A percentile compares a stretch with the other conserved stretches of the same genome.
Conservation (phyloP, 1,140 invertebrate genomes). For the Halyomorpha halys region DNA sequence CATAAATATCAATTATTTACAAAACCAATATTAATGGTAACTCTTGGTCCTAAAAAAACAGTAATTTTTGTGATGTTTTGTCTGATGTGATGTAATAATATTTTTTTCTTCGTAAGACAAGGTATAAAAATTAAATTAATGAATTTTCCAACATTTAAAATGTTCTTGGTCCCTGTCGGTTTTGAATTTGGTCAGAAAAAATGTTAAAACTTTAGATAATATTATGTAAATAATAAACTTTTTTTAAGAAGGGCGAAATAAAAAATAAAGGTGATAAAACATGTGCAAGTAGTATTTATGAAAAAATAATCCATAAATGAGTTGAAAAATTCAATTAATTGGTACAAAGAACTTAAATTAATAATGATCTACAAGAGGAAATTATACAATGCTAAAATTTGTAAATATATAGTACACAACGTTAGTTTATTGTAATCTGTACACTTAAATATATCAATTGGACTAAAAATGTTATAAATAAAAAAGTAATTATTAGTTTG, state of each 20-base stretch:
- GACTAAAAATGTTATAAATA: too few relatives aligned
- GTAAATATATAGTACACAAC: too few relatives aligned
- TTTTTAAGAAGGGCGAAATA: neutral
- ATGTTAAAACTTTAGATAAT: neutral
- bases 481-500: too few relatives aligned
- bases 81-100: slow-evolving; percentile 10
- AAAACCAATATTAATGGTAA: slow-evolving; percentile 16
- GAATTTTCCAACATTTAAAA: neutral
- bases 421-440: too few relatives aligned
- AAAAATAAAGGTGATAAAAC: too few relatives aligned
- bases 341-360: too few relatives aligned
- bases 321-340: too few relatives aligned
- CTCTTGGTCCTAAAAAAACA: slow-evolving; percentile 7
- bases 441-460: too few relatives aligned
- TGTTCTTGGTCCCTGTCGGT: slow-evolving; percentile 8
- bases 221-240: neutral
- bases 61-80: slow-evolving; percentile 6
- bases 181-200: slow-evolving; percentile 11
- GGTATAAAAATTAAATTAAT: slow-evolving; percentile 10
- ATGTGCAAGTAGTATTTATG: too few relatives aligned
- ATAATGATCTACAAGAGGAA: too few relatives aligned
- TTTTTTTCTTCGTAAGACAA: neutral
- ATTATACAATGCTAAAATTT: too few relatives aligned
- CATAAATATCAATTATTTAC: slow-evolving; percentile 11
- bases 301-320: too few relatives aligned